Base-by-base conservation (phyloP, 1,140 invertebrate species). In the Lithobius niger region DNA sequence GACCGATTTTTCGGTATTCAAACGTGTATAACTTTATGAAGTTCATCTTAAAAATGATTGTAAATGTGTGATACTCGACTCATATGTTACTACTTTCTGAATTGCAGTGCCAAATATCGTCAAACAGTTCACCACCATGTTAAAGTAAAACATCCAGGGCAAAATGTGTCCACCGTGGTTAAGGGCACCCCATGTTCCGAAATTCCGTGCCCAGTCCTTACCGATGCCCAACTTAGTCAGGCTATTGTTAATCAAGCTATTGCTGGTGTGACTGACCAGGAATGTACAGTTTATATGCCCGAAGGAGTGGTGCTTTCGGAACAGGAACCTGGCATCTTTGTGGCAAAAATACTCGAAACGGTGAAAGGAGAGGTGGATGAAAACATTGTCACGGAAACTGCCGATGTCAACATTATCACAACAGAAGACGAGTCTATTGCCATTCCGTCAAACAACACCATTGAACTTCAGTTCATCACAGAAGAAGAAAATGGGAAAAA, bases 101-200 rank as follows among this genome's bases (percentile, higher is more conserved):
- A 3, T 36, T 53, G 4, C 22, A 54, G 52, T 24, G 52, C 52
- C 10, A 54, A 54, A 27, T 54, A 54, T 28, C 31, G 52, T 4
- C 19, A 21, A 4, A 54, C 21, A 13, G 21, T 54, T 6, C 26
- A 54, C 22, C 31, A 27, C 6, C 52, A 54, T 22, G 40, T 54
- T 15, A 43, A 26, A 27, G 26, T 10, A 13, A 22, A 27, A 16
- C 52, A 54, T 54, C 52, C 52, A 4, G 52, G 40, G 3, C 26
- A 54, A n/a, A 24, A 3, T 16, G 15, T 27, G 3, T 48, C 52
- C 19, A n/a, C 36, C 13, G 26, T 54, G 2, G 45, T 45, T 4
- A 54, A 54, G 21, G 26, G 19, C n/a, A 54, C 52, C 3, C 13
- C 52, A 3, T 27, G 21, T 10, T 10, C 21, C 3, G 18, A 48